phyloP scores from a whole-genome alignment of 2,888 invertebrate genomes.

The Zygothrica quintamaculata region DNA sequence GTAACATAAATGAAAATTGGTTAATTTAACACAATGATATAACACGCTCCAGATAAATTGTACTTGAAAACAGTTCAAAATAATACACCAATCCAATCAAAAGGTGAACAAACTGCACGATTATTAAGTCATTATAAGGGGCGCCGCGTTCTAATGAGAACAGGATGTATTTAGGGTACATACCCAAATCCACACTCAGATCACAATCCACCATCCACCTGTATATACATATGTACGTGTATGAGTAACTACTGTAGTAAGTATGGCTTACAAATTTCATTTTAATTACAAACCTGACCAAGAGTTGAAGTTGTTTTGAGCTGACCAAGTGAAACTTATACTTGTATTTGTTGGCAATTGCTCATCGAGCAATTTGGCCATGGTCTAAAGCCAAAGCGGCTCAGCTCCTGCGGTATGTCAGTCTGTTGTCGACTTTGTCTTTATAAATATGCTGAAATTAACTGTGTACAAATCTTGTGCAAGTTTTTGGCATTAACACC shows the following conservation, averaged over 20 bases:
- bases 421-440: slow-evolving; percentile 70
- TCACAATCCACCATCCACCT: too few species aligned
- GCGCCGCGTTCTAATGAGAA: slow-evolving; percentile 52
- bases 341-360: slow-evolving; percentile 57
- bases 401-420: slow-evolving; percentile 50
- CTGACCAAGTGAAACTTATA: slow-evolving; percentile 25
- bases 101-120: slow-evolving; percentile 25
- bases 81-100: not conserved
- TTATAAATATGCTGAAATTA: slow-evolving; percentile 74
- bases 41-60: slow-evolving; percentile 38
- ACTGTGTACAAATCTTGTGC: slow-evolving; percentile 76
- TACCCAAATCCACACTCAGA: too few species aligned
- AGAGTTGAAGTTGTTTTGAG: slow-evolving; percentile 40
- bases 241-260: not conserved
- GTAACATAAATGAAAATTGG: slow-evolving; percentile 53
- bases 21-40: slow-evolving; percentile 73
- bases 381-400: slow-evolving; percentile 10
- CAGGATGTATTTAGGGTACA: slow-evolving; percentile 56
- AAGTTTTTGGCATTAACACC: slow-evolving; percentile 80
- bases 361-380: slow-evolving; percentile 45
- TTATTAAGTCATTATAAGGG: slow-evolving; percentile 64
- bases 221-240: not conserved
- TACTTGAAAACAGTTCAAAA: slow-evolving; percentile 26
- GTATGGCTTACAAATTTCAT: slow-evolving; percentile 63
- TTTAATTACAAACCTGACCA: slow-evolving; percentile 63